Evolutionary conservation across 1,140 invertebrate genomes (phyloP).

Genomic region (Trichogramma pretiosum): DNA sequence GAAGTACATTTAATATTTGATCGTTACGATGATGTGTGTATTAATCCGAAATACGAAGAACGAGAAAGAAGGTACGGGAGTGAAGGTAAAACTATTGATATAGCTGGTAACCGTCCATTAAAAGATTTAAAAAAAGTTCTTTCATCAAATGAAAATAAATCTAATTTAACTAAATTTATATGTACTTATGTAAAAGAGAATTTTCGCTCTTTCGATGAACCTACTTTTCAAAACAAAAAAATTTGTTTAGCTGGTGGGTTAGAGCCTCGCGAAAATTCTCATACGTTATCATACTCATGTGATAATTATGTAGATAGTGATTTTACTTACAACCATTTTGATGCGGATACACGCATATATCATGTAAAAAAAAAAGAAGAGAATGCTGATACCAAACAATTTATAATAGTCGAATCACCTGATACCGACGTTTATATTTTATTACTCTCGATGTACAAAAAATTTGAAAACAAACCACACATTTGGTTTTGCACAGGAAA

Average conservation of each 20-base stretch:
- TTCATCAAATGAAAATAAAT: neutral
- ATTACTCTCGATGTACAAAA: neutral
- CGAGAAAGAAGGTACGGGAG: neutral
- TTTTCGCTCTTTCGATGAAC: neutral
- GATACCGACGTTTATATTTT: neutral
- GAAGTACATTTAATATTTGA: neutral
- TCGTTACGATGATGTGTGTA: neutral
- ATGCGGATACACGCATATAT: neutral
- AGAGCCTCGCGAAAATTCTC: neutral
- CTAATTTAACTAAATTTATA: neutral
- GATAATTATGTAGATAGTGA: neutral
- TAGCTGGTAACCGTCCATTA: neutral
- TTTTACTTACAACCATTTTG: neutral
- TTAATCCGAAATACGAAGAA: neutral
- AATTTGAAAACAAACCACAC: neutral
- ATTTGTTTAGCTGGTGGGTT: neutral
- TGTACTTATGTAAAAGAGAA: neutral
- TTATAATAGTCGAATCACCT: neutral
- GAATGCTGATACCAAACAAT: neutral
- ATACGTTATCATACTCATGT: neutral
- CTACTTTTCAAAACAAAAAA: neutral
- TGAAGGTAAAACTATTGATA: neutral
- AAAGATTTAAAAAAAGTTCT: neutral
- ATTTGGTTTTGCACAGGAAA: neutral
- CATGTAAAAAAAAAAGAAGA: neutral